Evolutionary conservation across 2,113 vertebrate genomes (phyloP).

Genomic region (Riparia riparia): DNA sequence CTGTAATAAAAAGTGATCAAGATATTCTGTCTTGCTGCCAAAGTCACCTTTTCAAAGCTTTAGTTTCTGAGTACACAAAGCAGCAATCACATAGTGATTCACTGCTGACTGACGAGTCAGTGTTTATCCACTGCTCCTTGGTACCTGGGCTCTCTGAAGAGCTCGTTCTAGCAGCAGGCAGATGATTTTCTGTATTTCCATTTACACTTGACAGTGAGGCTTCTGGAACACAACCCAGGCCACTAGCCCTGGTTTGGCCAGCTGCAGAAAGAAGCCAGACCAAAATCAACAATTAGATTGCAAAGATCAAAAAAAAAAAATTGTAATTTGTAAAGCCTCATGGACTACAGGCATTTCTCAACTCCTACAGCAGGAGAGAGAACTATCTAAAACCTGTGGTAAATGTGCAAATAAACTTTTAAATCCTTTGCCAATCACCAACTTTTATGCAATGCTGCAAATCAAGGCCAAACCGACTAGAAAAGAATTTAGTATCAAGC

Average conservation of each 20-base stretch:
- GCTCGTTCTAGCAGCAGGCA: conserved; percentile 35
- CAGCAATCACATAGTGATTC: background rate
- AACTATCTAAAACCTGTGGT: background rate
- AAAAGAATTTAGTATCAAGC: background rate
- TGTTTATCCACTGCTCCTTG: conserved; percentile 15
- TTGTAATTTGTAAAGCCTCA: background rate
- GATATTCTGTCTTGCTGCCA: background rate
- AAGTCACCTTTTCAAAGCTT: background rate
- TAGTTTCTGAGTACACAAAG: background rate
- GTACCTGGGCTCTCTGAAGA: conserved; percentile 73
- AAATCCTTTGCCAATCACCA: background rate
- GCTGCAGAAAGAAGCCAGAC: conserved; percentile 57
- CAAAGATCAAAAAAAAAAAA: background rate
- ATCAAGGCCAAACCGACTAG: background rate
- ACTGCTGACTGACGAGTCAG: background rate
- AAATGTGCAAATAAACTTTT: background rate
- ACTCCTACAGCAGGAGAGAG: background rate
- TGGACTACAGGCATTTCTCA: background rate
- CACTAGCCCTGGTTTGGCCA: conserved; percentile 46
- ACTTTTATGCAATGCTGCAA: background rate
- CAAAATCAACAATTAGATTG: background rate
- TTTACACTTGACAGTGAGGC: conserved; percentile 49
- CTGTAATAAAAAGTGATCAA: background rate
- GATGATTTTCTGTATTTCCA: conserved; percentile 61
- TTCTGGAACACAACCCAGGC: conserved; percentile 47